Base-by-base conservation (phyloP, 2,888 invertebrate species). In the Leucania comma region DNA sequence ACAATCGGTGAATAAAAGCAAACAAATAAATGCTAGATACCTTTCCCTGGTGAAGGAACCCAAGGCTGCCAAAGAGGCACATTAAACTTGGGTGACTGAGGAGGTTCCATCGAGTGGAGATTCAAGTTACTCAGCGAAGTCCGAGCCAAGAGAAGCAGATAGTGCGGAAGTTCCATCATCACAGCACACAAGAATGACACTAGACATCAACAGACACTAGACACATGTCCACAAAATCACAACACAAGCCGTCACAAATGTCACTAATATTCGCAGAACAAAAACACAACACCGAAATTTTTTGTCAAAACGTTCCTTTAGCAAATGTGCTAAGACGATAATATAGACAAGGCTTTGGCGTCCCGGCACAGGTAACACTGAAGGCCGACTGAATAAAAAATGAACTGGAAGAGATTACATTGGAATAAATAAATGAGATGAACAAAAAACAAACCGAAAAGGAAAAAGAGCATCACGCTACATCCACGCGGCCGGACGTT, bases 381-480 rank as follows among this genome's bases (percentile, higher is more conserved):
- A 95, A 95, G 95, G 95, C 94, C 94, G 95, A 96, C 94, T 96
- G 96, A 95, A 95, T 95, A 96, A 96, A 96, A 96, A 96, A 95
- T 93, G 92, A 95, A 92, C 94, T 95, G 95, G 95, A 95, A 93
- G 94, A 96, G 95, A 96, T 96, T 96, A 96, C 96, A 96, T 95
- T 94, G 96, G 96, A 96, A 96, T 96, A 96, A 96, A 96, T 96
- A 96, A 96, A 96, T 96, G 96, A 96, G 96, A 95, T 95, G 95
- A 96, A 96, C 95, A 95, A 96, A 96, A 96, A 95, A 93, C 91
- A 93, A 91, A 93, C 92, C 93, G 86, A 94, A 94, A 94, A 93
- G 92, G 91, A 94, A 95, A 94, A 95, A 94, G 93, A 89, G 91
- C 93, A 95, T 92, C 94, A 94, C 92, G 95, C 94, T 93, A 94